A percentile compares a stretch with the other conserved stretches of the same genome.
Evolutionary conservation across 2,113 vertebrate species (phyloP).

Genomic region (Rafetus swinhoei): DNA sequence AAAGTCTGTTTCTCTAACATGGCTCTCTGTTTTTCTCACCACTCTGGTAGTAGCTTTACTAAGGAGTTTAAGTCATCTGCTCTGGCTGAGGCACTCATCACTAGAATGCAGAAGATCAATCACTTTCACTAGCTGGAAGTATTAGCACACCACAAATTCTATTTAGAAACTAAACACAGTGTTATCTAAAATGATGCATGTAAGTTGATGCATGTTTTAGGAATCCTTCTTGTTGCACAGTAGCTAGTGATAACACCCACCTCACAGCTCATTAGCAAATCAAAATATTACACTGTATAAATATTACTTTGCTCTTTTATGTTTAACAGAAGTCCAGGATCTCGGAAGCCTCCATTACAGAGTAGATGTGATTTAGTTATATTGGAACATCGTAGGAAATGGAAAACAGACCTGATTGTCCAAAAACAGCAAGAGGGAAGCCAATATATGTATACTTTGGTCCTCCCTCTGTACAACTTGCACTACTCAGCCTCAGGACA

Average conservation of each 20-base stretch:
- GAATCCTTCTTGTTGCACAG: slow-evolving; percentile 47
- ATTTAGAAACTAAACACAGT: slow-evolving; percentile 48
- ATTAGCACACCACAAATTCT: slow-evolving; percentile 43
- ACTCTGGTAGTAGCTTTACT: slow-evolving; percentile 7
- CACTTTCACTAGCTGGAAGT: neutral
- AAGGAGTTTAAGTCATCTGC: neutral
- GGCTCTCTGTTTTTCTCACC: neutral
- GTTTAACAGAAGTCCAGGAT: slow-evolving; percentile 52
- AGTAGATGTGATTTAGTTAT: slow-evolving; percentile 42
- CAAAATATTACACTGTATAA: slow-evolving; percentile 65
- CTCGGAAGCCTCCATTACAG: slow-evolving; percentile 47
- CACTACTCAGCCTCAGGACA: slow-evolving; percentile 33
- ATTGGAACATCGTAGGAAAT: slow-evolving; percentile 59
- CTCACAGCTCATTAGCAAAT: slow-evolving; percentile 59
- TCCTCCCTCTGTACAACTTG: slow-evolving; percentile 33
- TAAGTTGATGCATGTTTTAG: slow-evolving; percentile 25
- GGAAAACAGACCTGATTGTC: slow-evolving; percentile 50
- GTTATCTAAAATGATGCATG: slow-evolving; percentile 25
- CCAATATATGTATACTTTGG: slow-evolving; percentile 61
- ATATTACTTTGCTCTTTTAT: slow-evolving; percentile 60
- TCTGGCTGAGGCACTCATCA: neutral
- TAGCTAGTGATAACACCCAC: slow-evolving; percentile 61
- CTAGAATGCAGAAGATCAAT: slow-evolving; percentile 11
- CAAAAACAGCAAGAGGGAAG: slow-evolving; percentile 64
- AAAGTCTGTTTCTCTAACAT: neutral